phyloP scores from a whole-genome alignment of 2,888 invertebrate genomes.

The Camponotus fellah region DNA sequence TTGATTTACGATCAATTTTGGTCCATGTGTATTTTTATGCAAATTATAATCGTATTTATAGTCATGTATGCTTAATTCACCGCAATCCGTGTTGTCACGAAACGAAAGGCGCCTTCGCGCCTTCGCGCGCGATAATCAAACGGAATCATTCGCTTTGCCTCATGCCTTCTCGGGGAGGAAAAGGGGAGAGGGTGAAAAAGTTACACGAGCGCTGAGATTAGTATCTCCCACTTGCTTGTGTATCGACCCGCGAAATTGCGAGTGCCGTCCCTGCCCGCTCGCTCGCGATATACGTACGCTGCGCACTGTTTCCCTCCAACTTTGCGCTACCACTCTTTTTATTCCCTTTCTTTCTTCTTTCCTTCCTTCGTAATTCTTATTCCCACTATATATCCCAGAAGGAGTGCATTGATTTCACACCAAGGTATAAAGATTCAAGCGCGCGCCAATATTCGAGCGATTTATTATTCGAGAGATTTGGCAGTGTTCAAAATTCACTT shows the following conservation, averaged over 20 bases:
- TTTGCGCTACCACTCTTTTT: conserved; percentile 39
- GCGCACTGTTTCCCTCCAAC: conserved; percentile 42
- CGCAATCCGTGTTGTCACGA: conserved; percentile 41
- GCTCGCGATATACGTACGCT: conserved; percentile 48
- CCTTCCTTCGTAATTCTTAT: conserved; percentile 37
- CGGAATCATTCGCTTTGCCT: conserved; percentile 62
- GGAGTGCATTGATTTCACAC: conserved; percentile 33
- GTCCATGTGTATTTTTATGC: conserved; percentile 35
- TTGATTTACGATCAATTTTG: neutral
- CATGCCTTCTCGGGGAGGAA: conserved; percentile 26
- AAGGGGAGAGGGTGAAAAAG: conserved; percentile 56
- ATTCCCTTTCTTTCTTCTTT: conserved; percentile 45
- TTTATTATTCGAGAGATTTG: conserved; percentile 34
- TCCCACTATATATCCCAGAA: conserved; percentile 22
- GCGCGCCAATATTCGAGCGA: conserved; percentile 42
- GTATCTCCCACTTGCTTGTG: conserved; percentile 67
- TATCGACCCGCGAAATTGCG: conserved; percentile 69
- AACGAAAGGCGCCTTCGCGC: conserved; percentile 19
- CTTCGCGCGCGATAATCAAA: conserved; percentile 56
- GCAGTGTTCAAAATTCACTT: neutral
- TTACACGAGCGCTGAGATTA: conserved; percentile 67
- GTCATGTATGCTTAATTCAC: conserved; percentile 38
- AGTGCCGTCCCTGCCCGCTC: conserved; percentile 38
- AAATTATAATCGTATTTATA: conserved; percentile 52
- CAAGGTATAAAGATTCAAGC: conserved; percentile 34